phyloP scores from a whole-genome alignment of 1,140 invertebrate genomes.

The Pseudomyrmex gracilis region DNA sequence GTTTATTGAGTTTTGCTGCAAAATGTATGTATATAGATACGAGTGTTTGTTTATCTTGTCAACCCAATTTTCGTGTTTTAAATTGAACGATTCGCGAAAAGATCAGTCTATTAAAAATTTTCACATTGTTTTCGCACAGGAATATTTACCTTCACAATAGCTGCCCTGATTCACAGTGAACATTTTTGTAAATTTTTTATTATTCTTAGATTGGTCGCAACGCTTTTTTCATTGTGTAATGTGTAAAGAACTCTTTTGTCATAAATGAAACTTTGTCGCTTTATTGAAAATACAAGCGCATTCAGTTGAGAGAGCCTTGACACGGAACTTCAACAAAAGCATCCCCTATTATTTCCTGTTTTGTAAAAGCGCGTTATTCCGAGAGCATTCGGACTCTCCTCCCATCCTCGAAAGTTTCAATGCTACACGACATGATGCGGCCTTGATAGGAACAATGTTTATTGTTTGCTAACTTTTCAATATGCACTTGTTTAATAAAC shows the following conservation, averaged over 20 bases:
- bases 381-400: background rate
- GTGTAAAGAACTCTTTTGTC: constrained; percentile 22
- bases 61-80: constrained; percentile 13
- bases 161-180: background rate
- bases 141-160: no score
- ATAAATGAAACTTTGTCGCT: constrained; percentile 27
- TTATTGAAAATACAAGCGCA: constrained; percentile 7
- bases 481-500: constrained; percentile 13
- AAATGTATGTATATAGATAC: background rate
- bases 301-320: constrained; percentile 56
- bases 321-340: constrained; percentile 62
- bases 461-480: constrained; percentile 18
- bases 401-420: constrained; percentile 54
- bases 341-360: constrained; percentile 58
- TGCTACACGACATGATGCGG: constrained; percentile 2
- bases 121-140: background rate
- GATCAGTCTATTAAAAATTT: background rate
- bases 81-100: background rate
- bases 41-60: constrained; percentile 19
- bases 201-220: background rate
- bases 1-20: constrained; percentile 11
- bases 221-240: background rate
- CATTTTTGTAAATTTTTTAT: background rate
- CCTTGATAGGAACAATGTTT: constrained; percentile 49
- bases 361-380: constrained; percentile 5